Percentiles rank a stretch among this genome's conserved stretches.
phyloP scores from a whole-genome alignment of 2,888 invertebrate species.

The Chouioia cunea region DNA sequence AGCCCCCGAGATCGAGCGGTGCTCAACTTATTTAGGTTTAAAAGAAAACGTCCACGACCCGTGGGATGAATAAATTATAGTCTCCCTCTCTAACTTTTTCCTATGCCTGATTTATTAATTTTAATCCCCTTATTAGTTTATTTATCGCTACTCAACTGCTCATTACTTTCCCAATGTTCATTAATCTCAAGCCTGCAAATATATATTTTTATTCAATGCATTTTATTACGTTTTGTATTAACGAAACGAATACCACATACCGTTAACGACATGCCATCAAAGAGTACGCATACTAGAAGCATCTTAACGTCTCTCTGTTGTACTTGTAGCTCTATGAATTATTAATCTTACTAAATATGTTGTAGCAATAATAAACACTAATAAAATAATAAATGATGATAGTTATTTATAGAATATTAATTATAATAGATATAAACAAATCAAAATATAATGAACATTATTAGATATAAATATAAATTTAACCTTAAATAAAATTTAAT shows the following conservation, averaged over 20 bases:
- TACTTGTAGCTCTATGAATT: slow-evolving; percentile 47
- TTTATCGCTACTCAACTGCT: slow-evolving; percentile 17
- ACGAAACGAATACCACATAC: background rate
- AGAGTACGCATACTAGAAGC: no score
- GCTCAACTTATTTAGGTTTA: slow-evolving; percentile 33
- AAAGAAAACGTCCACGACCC: slow-evolving; percentile 23
- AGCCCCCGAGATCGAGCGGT: slow-evolving; percentile 8
- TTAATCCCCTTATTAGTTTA: slow-evolving; percentile 20
- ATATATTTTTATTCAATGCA: background rate
- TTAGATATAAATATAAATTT: no score
- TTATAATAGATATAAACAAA: no score
- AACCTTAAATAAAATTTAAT: no score
- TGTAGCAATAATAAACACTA: no score
- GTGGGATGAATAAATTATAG: slow-evolving; percentile 39
- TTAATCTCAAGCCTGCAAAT: slow-evolving; percentile 10
- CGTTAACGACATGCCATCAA: background rate
- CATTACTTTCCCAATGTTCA: background rate
- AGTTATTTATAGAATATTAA: no score
- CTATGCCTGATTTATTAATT: slow-evolving; percentile 37
- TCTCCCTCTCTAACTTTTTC: slow-evolving; percentile 17
- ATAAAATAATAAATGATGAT: no score
- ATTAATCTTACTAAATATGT: no score
- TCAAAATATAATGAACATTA: no score
- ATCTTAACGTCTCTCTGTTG: slow-evolving; percentile 41
- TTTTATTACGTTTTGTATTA: no score